A percentile compares a stretch with the other conserved stretches of the same genome.
Evolutionary conservation across 1,140 invertebrate genomes (phyloP).

Genomic region (silkworm (Bombyx mori)): DNA sequence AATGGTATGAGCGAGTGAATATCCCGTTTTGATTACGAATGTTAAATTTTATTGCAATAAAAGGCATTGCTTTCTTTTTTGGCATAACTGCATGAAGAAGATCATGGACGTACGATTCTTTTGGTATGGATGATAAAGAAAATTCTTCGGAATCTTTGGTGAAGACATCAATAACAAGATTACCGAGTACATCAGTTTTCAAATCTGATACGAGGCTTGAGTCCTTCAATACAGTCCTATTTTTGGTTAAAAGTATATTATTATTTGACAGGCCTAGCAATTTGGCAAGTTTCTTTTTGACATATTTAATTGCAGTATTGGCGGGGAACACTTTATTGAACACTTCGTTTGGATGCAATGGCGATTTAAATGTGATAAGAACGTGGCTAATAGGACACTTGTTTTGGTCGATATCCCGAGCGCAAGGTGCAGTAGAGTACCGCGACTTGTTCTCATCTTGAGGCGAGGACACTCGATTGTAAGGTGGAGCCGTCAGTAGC

Average conservation of each 20-base stretch:
- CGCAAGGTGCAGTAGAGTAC: constrained; percentile 44
- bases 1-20: constrained; percentile 64
- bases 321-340: constrained; percentile 61
- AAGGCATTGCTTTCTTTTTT: constrained; percentile 50
- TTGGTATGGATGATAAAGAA: constrained; percentile 46
- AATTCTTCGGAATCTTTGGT: constrained; percentile 52
- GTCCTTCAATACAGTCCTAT: constrained; percentile 56
- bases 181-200: constrained; percentile 44
- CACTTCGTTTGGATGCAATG: constrained; percentile 44
- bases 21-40: constrained; percentile 51
- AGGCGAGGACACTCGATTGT: constrained; percentile 24
- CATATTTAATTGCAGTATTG: constrained; percentile 49
- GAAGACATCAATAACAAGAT: constrained; percentile 50
- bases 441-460: constrained; percentile 36
- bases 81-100: constrained; percentile 47
- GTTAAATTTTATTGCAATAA: constrained; percentile 63
- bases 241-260: constrained; percentile 53
- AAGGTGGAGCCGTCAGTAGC: constrained; percentile 54
- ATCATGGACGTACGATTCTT: constrained; percentile 53
- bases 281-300: constrained; percentile 62
- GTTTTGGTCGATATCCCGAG: constrained; percentile 41
- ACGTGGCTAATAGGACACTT: constrained; percentile 56
- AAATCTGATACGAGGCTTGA: constrained; percentile 46
- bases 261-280: constrained; percentile 47
- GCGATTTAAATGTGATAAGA: constrained; percentile 50